A percentile compares a stretch with the other conserved stretches of the same genome.
These are phyloP conservation scores for Drosophila kokeensis DNA, from an alignment of 2,888 invertebrate genomes.

Conservation along the genomic window DNA sequence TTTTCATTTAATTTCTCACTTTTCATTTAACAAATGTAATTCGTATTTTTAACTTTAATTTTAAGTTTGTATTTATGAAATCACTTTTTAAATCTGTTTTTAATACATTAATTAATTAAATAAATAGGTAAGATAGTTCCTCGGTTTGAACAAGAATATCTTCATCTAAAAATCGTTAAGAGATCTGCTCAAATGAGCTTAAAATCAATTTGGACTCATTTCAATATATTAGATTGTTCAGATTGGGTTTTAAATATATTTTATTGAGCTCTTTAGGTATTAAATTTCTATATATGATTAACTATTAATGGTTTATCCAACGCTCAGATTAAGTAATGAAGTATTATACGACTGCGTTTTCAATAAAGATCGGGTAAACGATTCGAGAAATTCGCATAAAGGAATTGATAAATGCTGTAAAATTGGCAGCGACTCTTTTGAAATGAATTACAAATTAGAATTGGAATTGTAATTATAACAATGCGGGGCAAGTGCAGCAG, in stretches of 20 bases:
- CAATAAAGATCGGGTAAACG: constrained; percentile 23
- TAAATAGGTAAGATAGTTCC: background rate
- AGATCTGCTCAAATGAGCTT: background rate
- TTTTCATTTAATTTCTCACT: background rate
- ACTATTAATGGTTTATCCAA: background rate
- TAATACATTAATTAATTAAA: background rate
- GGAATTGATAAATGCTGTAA: constrained; percentile 70
- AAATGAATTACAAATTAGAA: constrained; percentile 71
- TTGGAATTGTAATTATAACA: constrained; percentile 64
- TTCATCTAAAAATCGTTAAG: too few relatives aligned
- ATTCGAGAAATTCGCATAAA: constrained; percentile 51
- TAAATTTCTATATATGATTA: background rate
- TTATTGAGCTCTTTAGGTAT: background rate
- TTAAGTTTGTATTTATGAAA: background rate
- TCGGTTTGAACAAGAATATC: background rate
- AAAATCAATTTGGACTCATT: background rate
- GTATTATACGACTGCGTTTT: background rate
- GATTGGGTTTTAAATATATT: background rate
- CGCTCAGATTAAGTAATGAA: too few relatives aligned
- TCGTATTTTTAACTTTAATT: background rate
- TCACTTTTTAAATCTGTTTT: background rate
- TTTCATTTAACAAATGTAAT: background rate
- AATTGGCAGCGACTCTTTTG: constrained; percentile 69
- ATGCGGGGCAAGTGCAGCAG: constrained; percentile 46
- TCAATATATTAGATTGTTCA: background rate